Conservation (phyloP, 2,797 vertebrate genomes). For the Notoglanidium macrostoma region DNA sequence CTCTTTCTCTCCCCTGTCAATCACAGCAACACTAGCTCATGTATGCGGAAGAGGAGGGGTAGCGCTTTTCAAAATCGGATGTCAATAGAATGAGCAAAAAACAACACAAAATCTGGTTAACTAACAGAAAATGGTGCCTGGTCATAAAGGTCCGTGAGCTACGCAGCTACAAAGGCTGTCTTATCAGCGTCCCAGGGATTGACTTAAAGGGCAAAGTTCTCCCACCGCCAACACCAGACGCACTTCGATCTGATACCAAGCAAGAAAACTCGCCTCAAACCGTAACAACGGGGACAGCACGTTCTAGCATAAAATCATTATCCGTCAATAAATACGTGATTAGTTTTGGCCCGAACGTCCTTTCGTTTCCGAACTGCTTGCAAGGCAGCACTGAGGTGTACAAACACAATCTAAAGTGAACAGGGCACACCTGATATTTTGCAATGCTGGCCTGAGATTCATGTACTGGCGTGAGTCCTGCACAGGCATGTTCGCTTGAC, state of each 20-base stretch:
- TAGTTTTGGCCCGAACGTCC: too few species aligned
- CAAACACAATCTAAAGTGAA: constrained; percentile 8
- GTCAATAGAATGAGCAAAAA: not conserved
- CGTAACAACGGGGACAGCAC: not conserved
- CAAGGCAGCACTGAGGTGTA: constrained; percentile 1
- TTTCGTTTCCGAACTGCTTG: not conserved
- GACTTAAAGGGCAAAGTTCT: not conserved
- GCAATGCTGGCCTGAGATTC: constrained; percentile 61
- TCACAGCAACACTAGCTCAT: not conserved
- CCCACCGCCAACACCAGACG: not conserved
- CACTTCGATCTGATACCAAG: not conserved
- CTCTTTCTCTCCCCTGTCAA: not conserved
- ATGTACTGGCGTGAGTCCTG: constrained; percentile 81
- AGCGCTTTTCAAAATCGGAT: not conserved
- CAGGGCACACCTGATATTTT: constrained; percentile 52
- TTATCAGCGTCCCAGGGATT: not conserved
- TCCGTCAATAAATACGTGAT: not conserved
- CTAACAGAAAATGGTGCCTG: not conserved
- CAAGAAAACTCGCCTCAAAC: not conserved
- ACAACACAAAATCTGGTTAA: not conserved
- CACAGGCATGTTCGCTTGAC: constrained; percentile 86
- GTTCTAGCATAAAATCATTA: not conserved
- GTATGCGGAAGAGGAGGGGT: not conserved
- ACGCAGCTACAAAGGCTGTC: not conserved
- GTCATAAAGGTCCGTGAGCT: constrained; percentile 8